These are phyloP conservation scores for Drosophila sordidula DNA, from an alignment of 2,888 invertebrate species.

Conservation along the genomic window DNA sequence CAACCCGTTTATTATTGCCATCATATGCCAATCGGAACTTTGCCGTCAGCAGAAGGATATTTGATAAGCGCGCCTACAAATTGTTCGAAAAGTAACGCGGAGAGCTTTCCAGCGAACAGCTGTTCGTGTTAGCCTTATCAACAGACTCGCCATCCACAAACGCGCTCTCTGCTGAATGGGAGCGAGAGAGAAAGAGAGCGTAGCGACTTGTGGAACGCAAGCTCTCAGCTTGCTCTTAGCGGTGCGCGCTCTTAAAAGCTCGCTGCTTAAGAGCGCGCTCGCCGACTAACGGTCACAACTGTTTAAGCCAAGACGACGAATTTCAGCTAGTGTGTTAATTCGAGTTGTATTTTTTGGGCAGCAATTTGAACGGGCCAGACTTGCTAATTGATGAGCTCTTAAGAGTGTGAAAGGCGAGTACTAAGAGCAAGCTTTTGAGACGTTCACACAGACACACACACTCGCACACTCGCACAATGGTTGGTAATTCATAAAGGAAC, in stretches of 20 bases:
- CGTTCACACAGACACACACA: constrained; percentile 9
- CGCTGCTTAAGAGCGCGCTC: constrained; percentile 60
- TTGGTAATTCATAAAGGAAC: constrained; percentile 57
- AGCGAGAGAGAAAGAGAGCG: constrained; percentile 19
- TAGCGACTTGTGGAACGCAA: constrained; percentile 39
- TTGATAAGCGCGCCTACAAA: constrained; percentile 33
- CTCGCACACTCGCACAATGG: constrained; percentile 16
- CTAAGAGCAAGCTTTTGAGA: constrained; percentile 50
- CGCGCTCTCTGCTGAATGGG: constrained; percentile 47
- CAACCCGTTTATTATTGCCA: constrained; percentile 24
- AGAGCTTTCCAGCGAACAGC: constrained; percentile 50
- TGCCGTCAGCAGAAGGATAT: background rate
- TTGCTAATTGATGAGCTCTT: constrained; percentile 62
- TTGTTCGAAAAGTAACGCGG: constrained; percentile 33
- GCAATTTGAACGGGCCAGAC: constrained; percentile 36
- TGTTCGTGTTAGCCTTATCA: constrained; percentile 36
- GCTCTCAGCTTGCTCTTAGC: constrained; percentile 43
- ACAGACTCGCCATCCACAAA: constrained; percentile 28
- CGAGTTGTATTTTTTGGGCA: constrained; percentile 17
- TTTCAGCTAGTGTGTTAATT: constrained; percentile 5
- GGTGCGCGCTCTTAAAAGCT: constrained; percentile 55
- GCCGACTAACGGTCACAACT: constrained; percentile 2
- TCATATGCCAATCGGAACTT: constrained; percentile 42
- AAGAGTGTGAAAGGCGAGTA: constrained; percentile 28
- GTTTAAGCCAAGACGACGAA: background rate